phyloP scores from a whole-genome alignment of 53 echinoderm and acorn worm species.

The Mesocentrotus franciscanus region DNA sequence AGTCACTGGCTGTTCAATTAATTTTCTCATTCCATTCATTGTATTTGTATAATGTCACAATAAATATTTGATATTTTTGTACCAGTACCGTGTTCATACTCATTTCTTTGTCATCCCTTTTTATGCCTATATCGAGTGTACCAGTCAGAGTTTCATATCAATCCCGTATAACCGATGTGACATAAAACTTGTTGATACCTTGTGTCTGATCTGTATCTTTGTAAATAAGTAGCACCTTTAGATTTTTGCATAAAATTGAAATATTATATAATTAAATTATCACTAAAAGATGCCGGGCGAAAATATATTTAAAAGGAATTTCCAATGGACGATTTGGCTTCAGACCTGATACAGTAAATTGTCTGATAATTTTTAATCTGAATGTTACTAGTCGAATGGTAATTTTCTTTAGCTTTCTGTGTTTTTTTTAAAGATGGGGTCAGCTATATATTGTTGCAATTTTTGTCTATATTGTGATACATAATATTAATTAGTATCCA shows the following conservation, averaged over 20 bases:
- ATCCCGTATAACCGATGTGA: not conserved
- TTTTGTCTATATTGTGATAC: not conserved
- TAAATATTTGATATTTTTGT: constrained; percentile 13
- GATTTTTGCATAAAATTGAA: no score
- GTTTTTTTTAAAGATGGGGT: not conserved
- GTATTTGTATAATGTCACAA: constrained; percentile 11
- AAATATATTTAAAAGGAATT: not conserved
- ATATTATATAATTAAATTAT: not conserved
- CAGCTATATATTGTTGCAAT: not conserved
- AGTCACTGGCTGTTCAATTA: constrained; percentile 4
- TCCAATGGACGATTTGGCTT: not conserved
- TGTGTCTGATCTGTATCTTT: not conserved
- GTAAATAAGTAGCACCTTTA: not conserved
- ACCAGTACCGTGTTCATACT: not conserved
- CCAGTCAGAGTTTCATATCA: not conserved
- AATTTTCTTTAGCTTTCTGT: not conserved
- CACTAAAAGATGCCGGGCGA: not conserved
- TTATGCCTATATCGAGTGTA: not conserved
- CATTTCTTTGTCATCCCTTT: constrained; percentile 1
- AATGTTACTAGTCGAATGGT: not conserved
- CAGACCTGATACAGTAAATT: not conserved
- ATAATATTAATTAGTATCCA: not conserved
- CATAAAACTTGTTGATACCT: not conserved
- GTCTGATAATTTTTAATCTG: not conserved
- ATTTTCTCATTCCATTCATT: constrained; percentile 28